phyloP scores from a whole-genome alignment of 2,113 vertebrate genomes.

The Numenius arquata region DNA sequence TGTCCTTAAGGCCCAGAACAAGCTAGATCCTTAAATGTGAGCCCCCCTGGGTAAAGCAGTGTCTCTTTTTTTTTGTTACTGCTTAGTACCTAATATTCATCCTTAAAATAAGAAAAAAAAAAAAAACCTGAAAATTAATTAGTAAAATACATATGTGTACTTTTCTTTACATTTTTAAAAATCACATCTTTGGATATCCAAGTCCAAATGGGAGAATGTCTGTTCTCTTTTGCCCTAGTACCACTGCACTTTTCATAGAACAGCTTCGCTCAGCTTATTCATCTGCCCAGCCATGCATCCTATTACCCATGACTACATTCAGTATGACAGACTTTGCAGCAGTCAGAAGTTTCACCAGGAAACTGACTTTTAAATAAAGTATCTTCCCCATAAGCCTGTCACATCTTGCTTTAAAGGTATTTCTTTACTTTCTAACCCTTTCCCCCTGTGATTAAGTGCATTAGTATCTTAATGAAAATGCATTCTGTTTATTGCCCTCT shows the following conservation, averaged over 20 bases:
- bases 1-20: not conserved
- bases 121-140: not conserved
- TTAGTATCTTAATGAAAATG: constrained; percentile 88
- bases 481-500: constrained; percentile 83
- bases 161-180: not conserved
- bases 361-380: constrained; percentile 64
- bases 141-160: not conserved
- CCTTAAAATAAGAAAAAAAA: not conserved
- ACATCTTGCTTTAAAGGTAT: constrained; percentile 70
- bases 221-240: not conserved
- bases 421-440: constrained; percentile 73
- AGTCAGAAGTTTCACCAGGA: constrained; percentile 19
- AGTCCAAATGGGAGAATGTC: not conserved
- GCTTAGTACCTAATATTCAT: not conserved
- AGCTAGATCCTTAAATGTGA: not conserved
- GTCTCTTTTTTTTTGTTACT: not conserved
- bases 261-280: constrained; percentile 7
- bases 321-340: not conserved
- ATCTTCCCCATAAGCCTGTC: constrained; percentile 51
- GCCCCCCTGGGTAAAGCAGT: not conserved
- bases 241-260: not conserved
- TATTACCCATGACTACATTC: not conserved
- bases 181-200: not conserved
- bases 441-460: constrained; percentile 83
- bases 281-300: not conserved